phyloP scores from a whole-genome alignment of 2,113 vertebrate species.

The Xenopus tropicalis region DNA sequence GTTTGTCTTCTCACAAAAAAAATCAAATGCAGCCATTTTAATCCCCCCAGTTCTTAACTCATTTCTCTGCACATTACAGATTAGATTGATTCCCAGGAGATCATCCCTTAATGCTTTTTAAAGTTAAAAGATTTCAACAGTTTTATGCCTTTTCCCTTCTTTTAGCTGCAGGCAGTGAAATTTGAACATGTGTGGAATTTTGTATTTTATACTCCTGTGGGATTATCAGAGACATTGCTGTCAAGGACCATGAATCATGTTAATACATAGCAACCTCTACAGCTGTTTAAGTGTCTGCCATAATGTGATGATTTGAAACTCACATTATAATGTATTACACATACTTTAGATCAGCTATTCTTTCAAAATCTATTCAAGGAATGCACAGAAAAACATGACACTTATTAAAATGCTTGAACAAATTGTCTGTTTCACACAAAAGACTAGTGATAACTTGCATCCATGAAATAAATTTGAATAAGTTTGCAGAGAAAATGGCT shows the following conservation, averaged over 20 bases:
- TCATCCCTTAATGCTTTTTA: slow-evolving; percentile 80
- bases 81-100: slow-evolving; percentile 77
- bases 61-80: slow-evolving; percentile 81
- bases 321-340: slow-evolving; percentile 54
- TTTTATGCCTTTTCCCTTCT: slow-evolving; percentile 70
- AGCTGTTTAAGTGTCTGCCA: slow-evolving; percentile 82
- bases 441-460: slow-evolving; percentile 52
- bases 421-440: slow-evolving; percentile 55
- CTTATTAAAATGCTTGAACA: slow-evolving; percentile 50
- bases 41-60: slow-evolving; percentile 79
- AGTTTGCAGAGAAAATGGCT: background rate
- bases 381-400: slow-evolving; percentile 51
- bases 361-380: slow-evolving; percentile 59
- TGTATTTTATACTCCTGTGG: slow-evolving; percentile 77
- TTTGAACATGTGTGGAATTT: slow-evolving; percentile 77
- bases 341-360: slow-evolving; percentile 70
- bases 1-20: slow-evolving; percentile 80
- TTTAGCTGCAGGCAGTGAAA: slow-evolving; percentile 84
- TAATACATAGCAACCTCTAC: slow-evolving; percentile 80
- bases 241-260: slow-evolving; percentile 81
- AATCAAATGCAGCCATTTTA: slow-evolving; percentile 77
- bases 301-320: slow-evolving; percentile 82
- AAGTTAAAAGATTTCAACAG: slow-evolving; percentile 82
- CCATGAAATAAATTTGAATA: background rate
- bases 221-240: slow-evolving; percentile 78